Evolutionary conservation across 2,888 invertebrate species (phyloP), one percentile per base, ranked within the genome.

Genomic region (Macaria liturata): DNA sequence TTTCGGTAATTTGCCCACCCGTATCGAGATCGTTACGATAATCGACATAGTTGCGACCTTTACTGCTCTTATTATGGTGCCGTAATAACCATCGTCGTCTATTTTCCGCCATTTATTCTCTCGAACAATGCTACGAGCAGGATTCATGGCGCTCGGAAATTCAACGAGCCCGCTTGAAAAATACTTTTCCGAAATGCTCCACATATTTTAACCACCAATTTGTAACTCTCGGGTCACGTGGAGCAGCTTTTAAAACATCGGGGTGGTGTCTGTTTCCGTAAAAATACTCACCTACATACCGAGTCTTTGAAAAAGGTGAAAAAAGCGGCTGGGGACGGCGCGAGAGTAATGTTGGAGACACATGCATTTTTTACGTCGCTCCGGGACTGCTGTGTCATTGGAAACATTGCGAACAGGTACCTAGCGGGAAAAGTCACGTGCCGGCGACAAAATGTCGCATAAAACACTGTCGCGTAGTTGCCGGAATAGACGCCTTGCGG

Each of bases 301-400:
- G 62, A 57, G 68, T 69, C 68, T 66, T 65, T 70, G 61, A 66
- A 74, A 76, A 72, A 68, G 63, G 67, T 68, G 60, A 66, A 71
- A 75, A 72, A 67, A 65, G 67, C 68, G 70, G 67, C 63, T 61
- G 62, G 60, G 64, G 72, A 74, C 34, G 45, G 31, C 51, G 31
- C 30, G 5, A 76, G 76, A 80, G 75, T 77, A 76, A 80, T 78
- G 76, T 74, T 20, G 74, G 59, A 66, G 69, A 68, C 67, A 66
- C 66, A 65, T 71, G 76, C 74, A 76, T 80, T 79, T 80, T 78
- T 78, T 75, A 77, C 70, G 62, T 62, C 58, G 62, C 51, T 31
- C 60, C 66, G 65, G 65, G 69, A 71, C 66, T 68, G 67, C 65
- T 62, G 67, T 75, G 72, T 76, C 72, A 71, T 66, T 67, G 67